Conservation (phyloP, 1,140 invertebrate genomes). For the Steinernema feltiae region DNA sequence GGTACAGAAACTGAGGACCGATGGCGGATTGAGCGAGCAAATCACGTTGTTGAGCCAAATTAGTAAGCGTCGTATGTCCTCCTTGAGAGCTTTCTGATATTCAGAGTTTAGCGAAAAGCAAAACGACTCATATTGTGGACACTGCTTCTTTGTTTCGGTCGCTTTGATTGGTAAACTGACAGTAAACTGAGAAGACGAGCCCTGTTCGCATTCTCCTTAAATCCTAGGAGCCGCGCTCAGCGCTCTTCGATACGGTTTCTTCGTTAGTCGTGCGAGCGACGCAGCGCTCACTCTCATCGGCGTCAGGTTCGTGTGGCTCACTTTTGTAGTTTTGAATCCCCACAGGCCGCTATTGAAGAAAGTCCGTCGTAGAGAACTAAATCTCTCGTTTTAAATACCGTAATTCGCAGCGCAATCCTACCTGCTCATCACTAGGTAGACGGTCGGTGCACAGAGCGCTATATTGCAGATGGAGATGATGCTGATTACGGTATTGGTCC, state of each 20-base stretch:
- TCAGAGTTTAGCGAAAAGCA: neutral
- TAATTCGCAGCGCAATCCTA: too few species aligned
- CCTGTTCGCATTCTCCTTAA: too few species aligned
- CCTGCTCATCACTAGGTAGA: neutral
- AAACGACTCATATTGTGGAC: neutral
- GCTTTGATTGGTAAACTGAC: too few species aligned
- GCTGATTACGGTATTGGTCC: neutral
- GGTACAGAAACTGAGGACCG: constrained; percentile 69
- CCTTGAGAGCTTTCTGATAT: neutral
- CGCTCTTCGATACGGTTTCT: too few species aligned
- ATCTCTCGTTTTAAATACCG: too few species aligned
- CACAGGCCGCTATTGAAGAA: neutral
- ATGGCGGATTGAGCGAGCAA: constrained; percentile 60
- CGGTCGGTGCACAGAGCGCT: neutral
- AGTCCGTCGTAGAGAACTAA: neutral
- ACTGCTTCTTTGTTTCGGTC: constrained; percentile 94
- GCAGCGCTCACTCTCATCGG: neutral
- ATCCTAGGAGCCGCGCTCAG: too few species aligned
- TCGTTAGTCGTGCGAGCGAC: too few species aligned
- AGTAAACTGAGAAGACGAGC: too few species aligned
- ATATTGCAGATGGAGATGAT: neutral
- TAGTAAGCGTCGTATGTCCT: constrained; percentile 14
- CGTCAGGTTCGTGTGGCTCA: too few species aligned
- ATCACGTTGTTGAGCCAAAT: constrained; percentile 58
- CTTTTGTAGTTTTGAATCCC: neutral